Evolutionary conservation across 2,113 vertebrate species (phyloP), one percentile per base, ranked within the genome.

Genomic region (Riparia riparia): DNA sequence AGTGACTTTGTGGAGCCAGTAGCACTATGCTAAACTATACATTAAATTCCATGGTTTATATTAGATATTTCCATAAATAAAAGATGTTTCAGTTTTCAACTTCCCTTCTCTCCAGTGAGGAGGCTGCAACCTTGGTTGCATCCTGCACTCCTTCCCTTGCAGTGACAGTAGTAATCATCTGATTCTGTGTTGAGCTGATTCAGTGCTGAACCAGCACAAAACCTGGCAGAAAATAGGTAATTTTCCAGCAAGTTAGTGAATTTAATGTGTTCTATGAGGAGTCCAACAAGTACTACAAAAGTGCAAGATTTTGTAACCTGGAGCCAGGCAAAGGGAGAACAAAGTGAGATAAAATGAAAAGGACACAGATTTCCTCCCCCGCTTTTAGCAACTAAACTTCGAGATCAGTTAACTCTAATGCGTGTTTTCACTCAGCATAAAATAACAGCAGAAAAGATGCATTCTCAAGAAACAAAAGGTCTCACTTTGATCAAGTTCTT

Each of bases 141-240:
- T 84, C 65, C 65, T 91, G 77, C 32, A n/a, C 14, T 4, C 32
- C 12, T 64, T 71, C 65, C 56, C 71, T 79, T 49, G 14, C 44
- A 89, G 31, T 56, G 81, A 78, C 8, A 3, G 65, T 11, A 54
- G 39, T 5, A 86, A 79, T 61, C 89, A 86, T 20, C 64, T 78
- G 51, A 79, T 74, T 82, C 61, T 58, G 6, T 22, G 18, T 20
- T 71, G 65, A 85, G 84, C 51, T 76, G 50, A 78, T 61, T 54
- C 90, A 71, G 41, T 82, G 92, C 92, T 93, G 90, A 85, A 74
- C 49, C 41, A 89, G 73, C 86, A 94, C 61, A 93, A 89, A 95
- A 85, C 24, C 34, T 44, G 56, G 21, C 51, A 82, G 65, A 29
- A 50, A 84, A 56, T 17, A 71, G 37, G 42, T 12, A 14, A 34